Conservation (phyloP, 2,888 invertebrate genomes). For the Caenorhabditis sp. region DNA sequence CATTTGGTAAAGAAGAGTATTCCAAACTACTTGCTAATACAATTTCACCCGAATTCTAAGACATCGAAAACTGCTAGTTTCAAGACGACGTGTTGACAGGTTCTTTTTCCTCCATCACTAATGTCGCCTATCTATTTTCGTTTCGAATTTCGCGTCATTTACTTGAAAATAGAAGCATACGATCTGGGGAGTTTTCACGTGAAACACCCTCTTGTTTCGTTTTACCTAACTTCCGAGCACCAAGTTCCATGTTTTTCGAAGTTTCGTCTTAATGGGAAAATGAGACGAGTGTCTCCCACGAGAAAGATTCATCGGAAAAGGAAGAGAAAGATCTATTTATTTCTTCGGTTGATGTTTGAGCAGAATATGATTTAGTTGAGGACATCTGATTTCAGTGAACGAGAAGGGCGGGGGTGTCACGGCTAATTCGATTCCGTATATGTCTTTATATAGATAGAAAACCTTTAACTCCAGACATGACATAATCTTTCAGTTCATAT, state of each 20-base stretch:
- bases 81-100: slow-evolving; percentile 56
- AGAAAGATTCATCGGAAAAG: slow-evolving; percentile 21
- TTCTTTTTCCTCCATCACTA: slow-evolving; percentile 30
- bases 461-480: slow-evolving; percentile 19
- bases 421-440: slow-evolving; percentile 23
- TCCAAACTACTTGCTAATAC: slow-evolving; percentile 46
- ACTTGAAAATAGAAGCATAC: slow-evolving; percentile 27
- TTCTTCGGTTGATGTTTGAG: slow-evolving; percentile 50
- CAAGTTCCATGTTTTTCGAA: slow-evolving; percentile 38
- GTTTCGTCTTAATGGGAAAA: slow-evolving; percentile 21
- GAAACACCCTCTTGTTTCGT: not conserved
- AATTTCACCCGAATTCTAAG: slow-evolving; percentile 47
- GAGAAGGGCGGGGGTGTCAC: slow-evolving; percentile 45
- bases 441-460: not conserved
- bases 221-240: slow-evolving; percentile 25
- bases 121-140: slow-evolving; percentile 44
- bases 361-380: slow-evolving; percentile 53
- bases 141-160: slow-evolving; percentile 40
- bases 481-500: not conserved
- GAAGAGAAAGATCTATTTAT: slow-evolving; percentile 27
- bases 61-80: slow-evolving; percentile 54
- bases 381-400: slow-evolving; percentile 48
- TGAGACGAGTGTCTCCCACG: slow-evolving; percentile 28
- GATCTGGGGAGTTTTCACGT: slow-evolving; percentile 39
- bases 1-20: slow-evolving; percentile 6